Percentiles rank a stretch among this genome's conserved stretches.
phyloP scores from a whole-genome alignment of 2,113 vertebrate genomes.

The Aptenodytes forsteri region DNA sequence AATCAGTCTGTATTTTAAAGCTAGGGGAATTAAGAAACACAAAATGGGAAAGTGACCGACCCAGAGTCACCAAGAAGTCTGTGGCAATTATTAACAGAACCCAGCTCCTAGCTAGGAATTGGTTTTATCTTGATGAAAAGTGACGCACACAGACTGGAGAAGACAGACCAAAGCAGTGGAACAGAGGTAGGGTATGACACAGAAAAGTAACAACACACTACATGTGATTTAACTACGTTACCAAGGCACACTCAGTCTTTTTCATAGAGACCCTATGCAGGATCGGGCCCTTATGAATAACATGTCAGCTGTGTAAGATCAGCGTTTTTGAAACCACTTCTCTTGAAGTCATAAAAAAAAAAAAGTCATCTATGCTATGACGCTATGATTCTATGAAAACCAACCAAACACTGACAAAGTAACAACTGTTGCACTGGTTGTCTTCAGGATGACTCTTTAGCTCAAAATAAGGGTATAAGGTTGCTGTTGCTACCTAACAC shows the following conservation, averaged over 20 bases:
- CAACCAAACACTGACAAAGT: neutral
- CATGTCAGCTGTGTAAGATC: neutral
- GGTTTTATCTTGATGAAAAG: neutral
- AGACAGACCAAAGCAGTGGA: neutral
- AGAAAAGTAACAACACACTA: neutral
- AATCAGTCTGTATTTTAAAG: neutral
- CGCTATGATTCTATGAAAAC: neutral
- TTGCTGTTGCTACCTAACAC: neutral
- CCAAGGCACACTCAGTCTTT: neutral
- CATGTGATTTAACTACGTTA: neutral
- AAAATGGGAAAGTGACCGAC: neutral
- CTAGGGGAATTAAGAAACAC: neutral
- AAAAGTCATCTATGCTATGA: no score
- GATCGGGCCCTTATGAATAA: accelerated
- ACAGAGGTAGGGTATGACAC: neutral
- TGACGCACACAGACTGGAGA: neutral
- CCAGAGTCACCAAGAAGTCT: neutral
- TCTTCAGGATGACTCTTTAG: neutral
- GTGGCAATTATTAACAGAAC: neutral
- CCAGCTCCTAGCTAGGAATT: neutral
- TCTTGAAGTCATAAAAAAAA: neutral
- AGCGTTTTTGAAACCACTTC: neutral
- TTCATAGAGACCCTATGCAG: neutral
- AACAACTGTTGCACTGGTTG: neutral
- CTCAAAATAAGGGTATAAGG: neutral